A percentile compares a stretch with the other conserved stretches of the same genome.
phyloP scores from a whole-genome alignment of 2,797 vertebrate genomes.

The Mallotus villosus region DNA sequence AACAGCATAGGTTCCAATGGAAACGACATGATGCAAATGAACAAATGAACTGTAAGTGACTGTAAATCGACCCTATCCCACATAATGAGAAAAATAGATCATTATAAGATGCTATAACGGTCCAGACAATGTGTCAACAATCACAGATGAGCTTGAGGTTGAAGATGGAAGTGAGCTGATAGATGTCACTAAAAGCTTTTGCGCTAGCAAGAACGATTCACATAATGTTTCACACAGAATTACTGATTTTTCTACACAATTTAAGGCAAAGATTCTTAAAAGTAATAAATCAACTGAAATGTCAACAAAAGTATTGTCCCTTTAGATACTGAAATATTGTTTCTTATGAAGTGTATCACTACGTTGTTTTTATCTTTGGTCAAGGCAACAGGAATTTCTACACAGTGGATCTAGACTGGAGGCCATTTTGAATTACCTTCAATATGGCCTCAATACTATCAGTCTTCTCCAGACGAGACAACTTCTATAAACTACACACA shows the following conservation, averaged over 20 bases:
- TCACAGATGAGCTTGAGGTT: neutral
- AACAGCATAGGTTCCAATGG: neutral
- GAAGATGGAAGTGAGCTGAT: constrained; percentile 2
- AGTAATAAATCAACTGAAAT: constrained; percentile 20
- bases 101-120: constrained; percentile 8
- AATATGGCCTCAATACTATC: constrained; percentile 7
- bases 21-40: neutral
- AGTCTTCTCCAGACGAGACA: constrained; percentile 9
- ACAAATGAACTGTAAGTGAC: neutral
- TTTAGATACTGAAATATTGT: neutral
- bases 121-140: constrained; percentile 8
- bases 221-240: constrained; percentile 4
- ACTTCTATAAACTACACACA: neutral
- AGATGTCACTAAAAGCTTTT: constrained; percentile 18
- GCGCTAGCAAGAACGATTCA: constrained; percentile 20
- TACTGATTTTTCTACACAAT: constrained; percentile 14
- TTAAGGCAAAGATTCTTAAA: constrained; percentile 55
- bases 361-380: constrained; percentile 51
- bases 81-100: constrained; percentile 15
- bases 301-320: constrained; percentile 27
- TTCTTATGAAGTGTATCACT: constrained; percentile 5
- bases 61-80: constrained; percentile 8
- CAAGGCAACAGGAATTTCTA: constrained; percentile 54
- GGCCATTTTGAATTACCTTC: constrained; percentile 34
- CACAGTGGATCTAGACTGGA: constrained; percentile 45